Evolutionary conservation across 2,888 invertebrate genomes (phyloP).

Genomic region (Rhagium mordax): DNA sequence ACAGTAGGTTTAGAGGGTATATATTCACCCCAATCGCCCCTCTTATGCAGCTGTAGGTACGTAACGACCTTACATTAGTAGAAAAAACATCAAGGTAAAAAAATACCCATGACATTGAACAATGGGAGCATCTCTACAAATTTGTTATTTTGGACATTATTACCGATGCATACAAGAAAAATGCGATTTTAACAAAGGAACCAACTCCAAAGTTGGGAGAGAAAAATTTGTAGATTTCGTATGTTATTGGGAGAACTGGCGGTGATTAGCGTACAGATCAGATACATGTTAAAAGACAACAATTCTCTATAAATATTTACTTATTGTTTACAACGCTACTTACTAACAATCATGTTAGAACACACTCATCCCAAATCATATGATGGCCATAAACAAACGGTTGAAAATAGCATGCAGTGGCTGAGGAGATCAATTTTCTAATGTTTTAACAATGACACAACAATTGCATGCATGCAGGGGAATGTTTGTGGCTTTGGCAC

Average conservation of each 20-base stretch:
- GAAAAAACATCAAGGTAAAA: not conserved
- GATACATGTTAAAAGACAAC: slow-evolving; percentile 3
- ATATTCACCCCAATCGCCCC: too few relatives aligned
- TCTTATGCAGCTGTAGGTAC: too few relatives aligned
- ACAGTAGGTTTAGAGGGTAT: too few relatives aligned
- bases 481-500: slow-evolving; percentile 18
- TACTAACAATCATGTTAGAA: not conserved
- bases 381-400: slow-evolving; percentile 10
- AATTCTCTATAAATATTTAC: slow-evolving; percentile 18
- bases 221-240: not conserved
- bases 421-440: not conserved
- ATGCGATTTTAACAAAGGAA: not conserved
- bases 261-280: not conserved
- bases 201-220: not conserved
- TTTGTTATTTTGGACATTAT: not conserved
- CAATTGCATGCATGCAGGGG: slow-evolving; percentile 11
- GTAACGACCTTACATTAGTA: not conserved
- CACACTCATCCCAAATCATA: slow-evolving; percentile 17
- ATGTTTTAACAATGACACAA: slow-evolving; percentile 19
- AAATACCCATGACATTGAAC: too few relatives aligned
- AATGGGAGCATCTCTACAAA: too few relatives aligned
- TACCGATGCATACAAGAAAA: not conserved
- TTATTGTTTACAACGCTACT: slow-evolving; percentile 24
- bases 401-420: not conserved
- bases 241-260: not conserved